A percentile compares a stretch with the other conserved stretches of the same genome.
These are phyloP conservation scores for Spea bombifrons DNA, from an alignment of 2,113 vertebrate genomes.

Conservation along the genomic window DNA sequence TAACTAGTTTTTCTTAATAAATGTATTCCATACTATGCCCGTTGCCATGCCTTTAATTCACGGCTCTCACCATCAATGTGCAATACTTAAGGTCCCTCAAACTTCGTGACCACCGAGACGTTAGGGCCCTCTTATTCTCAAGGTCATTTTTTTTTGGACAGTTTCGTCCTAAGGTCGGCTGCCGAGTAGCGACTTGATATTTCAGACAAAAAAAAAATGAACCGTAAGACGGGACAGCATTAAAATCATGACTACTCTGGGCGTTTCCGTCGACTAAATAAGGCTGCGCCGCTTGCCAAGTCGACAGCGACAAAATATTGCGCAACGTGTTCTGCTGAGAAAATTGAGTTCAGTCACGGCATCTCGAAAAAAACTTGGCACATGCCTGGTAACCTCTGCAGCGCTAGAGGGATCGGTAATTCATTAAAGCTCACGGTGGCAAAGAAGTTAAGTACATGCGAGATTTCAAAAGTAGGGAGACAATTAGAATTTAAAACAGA, in stretches of 20 bases:
- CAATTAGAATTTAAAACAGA: no score
- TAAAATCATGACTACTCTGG: background rate
- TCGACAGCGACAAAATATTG: conserved; percentile 27
- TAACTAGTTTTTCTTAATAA: no score
- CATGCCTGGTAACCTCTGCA: background rate
- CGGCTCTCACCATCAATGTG: no score
- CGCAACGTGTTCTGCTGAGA: background rate
- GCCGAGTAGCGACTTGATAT: no score
- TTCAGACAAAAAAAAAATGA: background rate
- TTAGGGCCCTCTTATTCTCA: no score
- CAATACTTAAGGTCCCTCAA: no score
- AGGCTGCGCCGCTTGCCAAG: conserved; percentile 22
- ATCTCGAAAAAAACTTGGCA: conserved; percentile 23
- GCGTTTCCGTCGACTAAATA: conserved; percentile 14
- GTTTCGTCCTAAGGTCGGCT: background rate
- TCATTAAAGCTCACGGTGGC: background rate
- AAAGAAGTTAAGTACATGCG: background rate
- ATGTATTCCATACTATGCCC: no score
- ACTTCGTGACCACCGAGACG: no score
- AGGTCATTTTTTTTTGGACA: background rate
- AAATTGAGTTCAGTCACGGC: conserved; percentile 30
- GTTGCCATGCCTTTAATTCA: no score
- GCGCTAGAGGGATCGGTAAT: background rate
- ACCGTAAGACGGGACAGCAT: background rate
- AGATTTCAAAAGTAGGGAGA: background rate